Conservation (phyloP, 1,140 invertebrate species). For the Heliconius nattereri region DNA sequence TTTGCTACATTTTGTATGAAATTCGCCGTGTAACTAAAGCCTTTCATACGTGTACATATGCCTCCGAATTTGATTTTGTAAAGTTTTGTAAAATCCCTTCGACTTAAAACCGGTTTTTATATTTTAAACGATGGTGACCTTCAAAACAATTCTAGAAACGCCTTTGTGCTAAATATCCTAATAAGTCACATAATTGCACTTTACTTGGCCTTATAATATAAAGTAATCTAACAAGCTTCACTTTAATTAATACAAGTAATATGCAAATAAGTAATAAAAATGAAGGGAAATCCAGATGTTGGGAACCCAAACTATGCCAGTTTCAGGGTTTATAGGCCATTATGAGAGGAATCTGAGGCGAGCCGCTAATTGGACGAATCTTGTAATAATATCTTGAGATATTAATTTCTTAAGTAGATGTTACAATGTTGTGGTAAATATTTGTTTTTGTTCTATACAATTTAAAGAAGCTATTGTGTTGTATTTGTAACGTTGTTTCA, state of each 20-base stretch:
- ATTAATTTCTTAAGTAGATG: conserved; percentile 1
- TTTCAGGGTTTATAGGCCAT: conserved; percentile 39
- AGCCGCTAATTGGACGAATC: conserved; percentile 21
- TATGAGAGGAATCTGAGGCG: conserved; percentile 27
- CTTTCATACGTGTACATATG: too few relatives aligned
- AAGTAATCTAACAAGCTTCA: not conserved
- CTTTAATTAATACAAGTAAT: conserved; percentile 12
- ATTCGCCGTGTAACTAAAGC: too few relatives aligned
- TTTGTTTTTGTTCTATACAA: not conserved
- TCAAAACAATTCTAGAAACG: not conserved
- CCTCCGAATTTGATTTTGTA: too few relatives aligned
- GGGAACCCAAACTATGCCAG: conserved; percentile 33
- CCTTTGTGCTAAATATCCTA: not conserved
- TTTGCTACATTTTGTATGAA: too few relatives aligned
- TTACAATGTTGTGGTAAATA: conserved; percentile 3
- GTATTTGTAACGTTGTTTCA: too few relatives aligned
- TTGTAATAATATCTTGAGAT: conserved; percentile 20
- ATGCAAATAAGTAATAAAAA: conserved; percentile 27
- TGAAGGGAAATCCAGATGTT: conserved; percentile 17
- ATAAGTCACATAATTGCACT: not conserved
- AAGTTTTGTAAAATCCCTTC: not conserved
- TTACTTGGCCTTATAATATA: not conserved
- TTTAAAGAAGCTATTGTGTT: too few relatives aligned
- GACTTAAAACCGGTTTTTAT: too few relatives aligned
- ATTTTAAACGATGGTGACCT: not conserved